A percentile compares a stretch with the other conserved stretches of the same genome.
phyloP scores from a whole-genome alignment of 2,113 vertebrate genomes.

The Myodes glareolus region DNA sequence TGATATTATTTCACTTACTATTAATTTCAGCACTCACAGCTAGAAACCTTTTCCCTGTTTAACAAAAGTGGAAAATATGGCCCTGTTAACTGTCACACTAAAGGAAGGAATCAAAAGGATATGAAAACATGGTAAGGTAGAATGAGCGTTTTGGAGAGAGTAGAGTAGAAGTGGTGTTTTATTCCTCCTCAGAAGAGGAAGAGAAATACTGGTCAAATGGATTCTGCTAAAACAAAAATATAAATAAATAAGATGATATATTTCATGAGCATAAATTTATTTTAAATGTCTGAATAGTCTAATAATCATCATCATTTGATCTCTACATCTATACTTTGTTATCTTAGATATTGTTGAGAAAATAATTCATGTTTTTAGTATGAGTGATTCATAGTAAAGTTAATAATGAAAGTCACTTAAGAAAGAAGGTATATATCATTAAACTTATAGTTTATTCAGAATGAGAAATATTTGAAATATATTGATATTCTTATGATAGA shows the following conservation, averaged over 20 bases:
- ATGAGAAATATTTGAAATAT: not conserved
- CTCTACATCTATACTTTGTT: not conserved
- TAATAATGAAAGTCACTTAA: not conserved
- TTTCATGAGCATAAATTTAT: not conserved
- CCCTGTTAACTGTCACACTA: not conserved
- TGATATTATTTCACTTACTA: not conserved
- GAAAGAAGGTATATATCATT: not conserved
- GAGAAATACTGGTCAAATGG: not conserved
- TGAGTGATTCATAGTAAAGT: not conserved
- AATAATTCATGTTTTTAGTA: not conserved
- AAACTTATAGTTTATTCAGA: not conserved
- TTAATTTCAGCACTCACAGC: not conserved
- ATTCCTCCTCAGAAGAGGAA: no score
- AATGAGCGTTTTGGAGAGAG: not conserved
- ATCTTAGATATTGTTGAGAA: not conserved
- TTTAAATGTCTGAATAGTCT: not conserved
- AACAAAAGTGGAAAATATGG: not conserved
- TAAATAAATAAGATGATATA: not conserved
- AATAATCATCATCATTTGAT: not conserved
- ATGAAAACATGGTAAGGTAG: not conserved
- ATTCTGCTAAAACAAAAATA: not conserved
- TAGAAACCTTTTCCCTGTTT: not conserved
- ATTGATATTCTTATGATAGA: not conserved
- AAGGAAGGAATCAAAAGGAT: not conserved
- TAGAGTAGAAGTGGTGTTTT: fast-evolving